Evolutionary conservation across 2,888 invertebrate species (phyloP), one percentile per base, ranked within the genome.

Genomic region (Carpatolechia fugitivella): DNA sequence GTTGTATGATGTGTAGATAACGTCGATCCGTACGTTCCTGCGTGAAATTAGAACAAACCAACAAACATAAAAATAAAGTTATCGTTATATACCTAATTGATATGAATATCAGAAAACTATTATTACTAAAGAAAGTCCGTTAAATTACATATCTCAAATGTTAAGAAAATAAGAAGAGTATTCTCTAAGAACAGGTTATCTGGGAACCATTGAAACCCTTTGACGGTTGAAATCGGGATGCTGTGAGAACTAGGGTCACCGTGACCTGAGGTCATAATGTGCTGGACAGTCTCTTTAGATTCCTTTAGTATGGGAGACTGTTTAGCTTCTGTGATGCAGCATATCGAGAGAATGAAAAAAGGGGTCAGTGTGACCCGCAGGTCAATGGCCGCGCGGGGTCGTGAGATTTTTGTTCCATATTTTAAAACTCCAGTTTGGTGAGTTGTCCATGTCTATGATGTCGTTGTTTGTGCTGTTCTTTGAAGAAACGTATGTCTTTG

Each of bases 201-300:
- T 56, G 56, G 65, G 67, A 68, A 61, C 60, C 61, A 77, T 10
- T 44, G 11, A 33, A 76, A 78, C 72, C 74, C 71, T 74, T 16
- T 31, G 16, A 49, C 35, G 20, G 35, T 65, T 46, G 4, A 40
- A 61, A n/a, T n/a, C 64, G 35, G 63, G 72, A 80, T 72, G 74
- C 80, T 81, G 80, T 60, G 76, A 82, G 83, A 79, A 69, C 59
- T n/a, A 63, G 72, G 80, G 83, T 76, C 67, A 65, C 58, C 62
- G 61, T 76, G 81, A 84, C 82, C 83, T 68, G 29, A 69, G 81
- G 78, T 82, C 80, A 78, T 59, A n/a, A n/a, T n/a, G 2, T 33
- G 10, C 10, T 11, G 10, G 2, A 33, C 11, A 33, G 10, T 6
- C n/a, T 20, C 29, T 29, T n/a, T 24, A 44, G 24, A 44, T 44